Evolutionary conservation across 2,797 vertebrate species (phyloP).

Genomic region (Sciaenops ocellatus): DNA sequence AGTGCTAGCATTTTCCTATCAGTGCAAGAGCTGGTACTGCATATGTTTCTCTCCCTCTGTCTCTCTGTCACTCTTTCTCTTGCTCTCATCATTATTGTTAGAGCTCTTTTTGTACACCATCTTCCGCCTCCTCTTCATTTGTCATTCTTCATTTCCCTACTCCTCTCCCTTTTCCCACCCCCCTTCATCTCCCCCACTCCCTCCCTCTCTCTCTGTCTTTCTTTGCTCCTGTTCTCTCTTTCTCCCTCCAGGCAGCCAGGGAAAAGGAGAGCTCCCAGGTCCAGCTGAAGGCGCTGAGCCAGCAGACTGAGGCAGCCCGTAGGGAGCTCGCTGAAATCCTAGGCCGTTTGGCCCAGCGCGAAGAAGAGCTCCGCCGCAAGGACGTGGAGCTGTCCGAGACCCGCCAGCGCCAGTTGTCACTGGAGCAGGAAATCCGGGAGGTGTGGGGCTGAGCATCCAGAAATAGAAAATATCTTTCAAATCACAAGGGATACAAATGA

Average conservation of each 20-base stretch:
- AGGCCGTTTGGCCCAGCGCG: slow-evolving; percentile 89
- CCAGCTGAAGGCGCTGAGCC: slow-evolving; percentile 88
- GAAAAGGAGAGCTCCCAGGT: slow-evolving; percentile 88
- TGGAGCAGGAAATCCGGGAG: slow-evolving; percentile 89
- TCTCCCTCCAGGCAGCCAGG: slow-evolving; percentile 83
- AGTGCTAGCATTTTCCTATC: slow-evolving; percentile 77
- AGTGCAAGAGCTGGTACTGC: slow-evolving; percentile 68
- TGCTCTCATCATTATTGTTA: slow-evolving; percentile 71
- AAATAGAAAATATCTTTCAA: slow-evolving; percentile 36
- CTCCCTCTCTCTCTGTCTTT: background rate
- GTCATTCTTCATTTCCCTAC: slow-evolving; percentile 62
- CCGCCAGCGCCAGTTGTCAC: slow-evolving; percentile 83
- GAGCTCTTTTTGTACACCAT: slow-evolving; percentile 61
- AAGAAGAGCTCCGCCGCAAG: slow-evolving; percentile 90
- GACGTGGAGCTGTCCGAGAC: slow-evolving; percentile 88
- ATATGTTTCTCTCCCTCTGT: slow-evolving; percentile 70
- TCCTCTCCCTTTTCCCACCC: background rate
- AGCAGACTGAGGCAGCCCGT: slow-evolving; percentile 89
- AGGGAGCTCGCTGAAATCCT: slow-evolving; percentile 91
- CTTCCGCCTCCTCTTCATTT: slow-evolving; percentile 66
- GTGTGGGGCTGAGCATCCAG: slow-evolving; percentile 62
- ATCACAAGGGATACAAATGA: slow-evolving; percentile 2
- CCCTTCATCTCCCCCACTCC: background rate
- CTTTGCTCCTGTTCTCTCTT: slow-evolving; percentile 5
- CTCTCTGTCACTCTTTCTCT: slow-evolving; percentile 71